A percentile compares a stretch with the other conserved stretches of the same genome.
phyloP scores from a whole-genome alignment of 2,888 invertebrate genomes.

The Synergus umbraculus region DNA sequence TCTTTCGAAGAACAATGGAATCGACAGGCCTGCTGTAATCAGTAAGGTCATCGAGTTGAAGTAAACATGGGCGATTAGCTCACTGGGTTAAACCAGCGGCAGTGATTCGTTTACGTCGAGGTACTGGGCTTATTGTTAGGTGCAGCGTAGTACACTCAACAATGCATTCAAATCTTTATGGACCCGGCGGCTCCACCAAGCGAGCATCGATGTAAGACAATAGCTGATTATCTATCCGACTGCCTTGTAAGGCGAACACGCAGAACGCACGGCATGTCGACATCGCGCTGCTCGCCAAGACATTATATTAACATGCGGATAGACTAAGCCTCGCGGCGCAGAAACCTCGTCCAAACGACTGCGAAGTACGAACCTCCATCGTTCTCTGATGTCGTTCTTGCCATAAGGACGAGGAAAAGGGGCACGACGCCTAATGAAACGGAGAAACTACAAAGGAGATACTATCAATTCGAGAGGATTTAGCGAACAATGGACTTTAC shows the following conservation, averaged over 20 bases:
- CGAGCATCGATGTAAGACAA: conserved; percentile 70
- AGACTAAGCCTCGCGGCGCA: background rate
- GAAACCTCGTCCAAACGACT: background rate
- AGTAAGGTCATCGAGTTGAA: conserved; percentile 21
- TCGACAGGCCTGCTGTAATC: background rate
- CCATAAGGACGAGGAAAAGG: background rate
- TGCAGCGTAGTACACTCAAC: conserved; percentile 49
- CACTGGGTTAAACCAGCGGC: background rate
- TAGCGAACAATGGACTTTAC: conserved; percentile 1
- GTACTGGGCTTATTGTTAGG: conserved; percentile 12
- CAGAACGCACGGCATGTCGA: conserved; percentile 61
- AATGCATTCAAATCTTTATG: conserved; percentile 59
- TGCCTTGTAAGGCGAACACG: conserved; percentile 63
- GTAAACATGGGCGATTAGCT: conserved; percentile 11
- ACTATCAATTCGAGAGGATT: background rate
- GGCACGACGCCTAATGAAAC: conserved; percentile 2
- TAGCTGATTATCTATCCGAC: conserved; percentile 71
- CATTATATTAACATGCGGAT: conserved; percentile 46
- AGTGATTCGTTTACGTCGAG: conserved; percentile 22
- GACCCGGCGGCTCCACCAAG: conserved; percentile 55
- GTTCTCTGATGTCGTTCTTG: background rate
- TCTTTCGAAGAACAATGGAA: background rate
- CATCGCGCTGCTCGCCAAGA: conserved; percentile 62
- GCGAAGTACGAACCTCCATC: background rate
- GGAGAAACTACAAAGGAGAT: conserved; percentile 15